A percentile compares a stretch with the other conserved stretches of the same genome.
These are phyloP conservation scores for Oscheius onirici DNA, from an alignment of 2,888 invertebrate species.

Conservation along the genomic window DNA sequence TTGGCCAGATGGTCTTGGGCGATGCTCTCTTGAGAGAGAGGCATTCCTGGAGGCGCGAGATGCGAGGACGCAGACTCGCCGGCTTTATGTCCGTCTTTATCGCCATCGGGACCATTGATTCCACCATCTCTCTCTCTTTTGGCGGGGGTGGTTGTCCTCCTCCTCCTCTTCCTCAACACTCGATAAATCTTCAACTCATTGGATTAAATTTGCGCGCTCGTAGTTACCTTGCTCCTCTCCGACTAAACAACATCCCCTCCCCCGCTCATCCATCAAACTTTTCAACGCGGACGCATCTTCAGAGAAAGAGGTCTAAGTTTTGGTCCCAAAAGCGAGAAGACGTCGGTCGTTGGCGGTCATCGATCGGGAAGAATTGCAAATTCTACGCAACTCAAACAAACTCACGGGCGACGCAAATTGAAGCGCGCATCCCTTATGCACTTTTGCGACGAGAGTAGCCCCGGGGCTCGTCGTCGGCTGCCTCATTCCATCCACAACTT, in stretches of 20 bases:
- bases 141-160: not conserved
- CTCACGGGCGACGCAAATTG: slow-evolving; percentile 32
- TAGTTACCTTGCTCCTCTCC: slow-evolving; percentile 14
- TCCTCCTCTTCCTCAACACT: slow-evolving; percentile 5
- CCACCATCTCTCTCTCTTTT: not conserved
- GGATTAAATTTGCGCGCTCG: slow-evolving; percentile 28
- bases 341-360: too few relatives aligned
- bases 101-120: slow-evolving; percentile 20
- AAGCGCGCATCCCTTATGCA: slow-evolving; percentile 31
- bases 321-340: not conserved
- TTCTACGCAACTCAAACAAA: slow-evolving; percentile 33
- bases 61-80: slow-evolving; percentile 9
- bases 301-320: too few relatives aligned
- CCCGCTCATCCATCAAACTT: not conserved
- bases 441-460: slow-evolving; percentile 8
- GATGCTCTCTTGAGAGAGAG: not conserved
- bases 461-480: slow-evolving; percentile 14
- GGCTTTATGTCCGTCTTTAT: slow-evolving; percentile 11
- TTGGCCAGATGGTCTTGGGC: not conserved
- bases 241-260: not conserved
- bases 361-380: slow-evolving; percentile 29
- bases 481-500: too few relatives aligned
- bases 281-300: not conserved
- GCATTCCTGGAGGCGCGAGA: not conserved
- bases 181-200: slow-evolving; percentile 27